Conservation (phyloP, 2,888 invertebrate genomes). For the Piscicola geometra region DNA sequence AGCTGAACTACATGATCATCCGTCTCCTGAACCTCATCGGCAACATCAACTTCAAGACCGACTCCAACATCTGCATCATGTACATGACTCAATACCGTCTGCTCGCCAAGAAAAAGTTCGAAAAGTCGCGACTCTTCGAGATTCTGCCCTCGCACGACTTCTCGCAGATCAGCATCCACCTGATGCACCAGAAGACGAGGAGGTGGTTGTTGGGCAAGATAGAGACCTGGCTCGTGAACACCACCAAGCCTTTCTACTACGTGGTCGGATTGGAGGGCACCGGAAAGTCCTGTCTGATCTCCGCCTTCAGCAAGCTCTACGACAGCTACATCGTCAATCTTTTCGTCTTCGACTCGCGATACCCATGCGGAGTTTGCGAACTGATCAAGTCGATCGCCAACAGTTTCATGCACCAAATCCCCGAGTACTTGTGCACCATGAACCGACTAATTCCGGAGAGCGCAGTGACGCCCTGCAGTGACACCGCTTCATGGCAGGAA, state of each 20-base stretch:
- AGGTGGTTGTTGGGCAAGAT: slow-evolving; percentile 28
- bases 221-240: slow-evolving; percentile 30
- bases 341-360: slow-evolving; percentile 28
- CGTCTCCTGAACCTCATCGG: not conserved
- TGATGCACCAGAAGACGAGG: slow-evolving; percentile 29
- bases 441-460: slow-evolving; percentile 25
- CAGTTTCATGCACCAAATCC: slow-evolving; percentile 29
- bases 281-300: slow-evolving; percentile 25
- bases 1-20: slow-evolving; percentile 6
- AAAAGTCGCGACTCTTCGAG: slow-evolving; percentile 23
- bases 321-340: slow-evolving; percentile 29
- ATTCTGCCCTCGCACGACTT: slow-evolving; percentile 11
- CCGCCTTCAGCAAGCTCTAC: slow-evolving; percentile 32
- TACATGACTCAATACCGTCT: slow-evolving; percentile 30
- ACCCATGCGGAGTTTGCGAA: slow-evolving; percentile 18
- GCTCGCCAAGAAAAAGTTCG: slow-evolving; percentile 23
- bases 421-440: slow-evolving; percentile 26
- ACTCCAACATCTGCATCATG: slow-evolving; percentile 21
- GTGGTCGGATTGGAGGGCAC: slow-evolving; percentile 24
- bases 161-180: slow-evolving; percentile 23
- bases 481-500: slow-evolving; percentile 22
- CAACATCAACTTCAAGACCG: slow-evolving; percentile 29
- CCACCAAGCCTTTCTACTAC: slow-evolving; percentile 29
- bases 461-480: not conserved
- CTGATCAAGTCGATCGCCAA: slow-evolving; percentile 33